These are phyloP conservation scores for Coranthus polyacanthus DNA, from an alignment of 2,797 vertebrate genomes.

Conservation along the genomic window DNA sequence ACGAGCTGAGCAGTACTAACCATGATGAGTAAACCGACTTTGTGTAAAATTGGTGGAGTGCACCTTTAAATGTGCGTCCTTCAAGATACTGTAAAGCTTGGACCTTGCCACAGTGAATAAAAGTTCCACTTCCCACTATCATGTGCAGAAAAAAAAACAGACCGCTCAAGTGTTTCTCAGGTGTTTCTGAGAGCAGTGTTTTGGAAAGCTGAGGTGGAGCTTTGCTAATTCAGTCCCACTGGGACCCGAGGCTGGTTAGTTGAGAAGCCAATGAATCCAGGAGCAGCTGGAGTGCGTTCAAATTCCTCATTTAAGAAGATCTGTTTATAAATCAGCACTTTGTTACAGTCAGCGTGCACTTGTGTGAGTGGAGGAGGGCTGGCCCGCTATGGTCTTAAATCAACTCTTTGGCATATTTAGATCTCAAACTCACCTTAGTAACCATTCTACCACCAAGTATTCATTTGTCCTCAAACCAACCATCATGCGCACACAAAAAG, in stretches of 20 bases:
- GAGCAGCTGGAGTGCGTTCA: slow-evolving; percentile 5
- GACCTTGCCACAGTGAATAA: background rate
- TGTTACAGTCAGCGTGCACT: background rate
- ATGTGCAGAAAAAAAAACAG: background rate
- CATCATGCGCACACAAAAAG: no score
- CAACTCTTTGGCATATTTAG: slow-evolving; percentile 10
- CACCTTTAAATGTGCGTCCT: no score
- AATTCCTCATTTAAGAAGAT: slow-evolving; percentile 13
- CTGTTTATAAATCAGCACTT: slow-evolving; percentile 18
- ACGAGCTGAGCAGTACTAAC: no score
- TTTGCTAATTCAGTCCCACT: slow-evolving; percentile 19
- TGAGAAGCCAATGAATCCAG: slow-evolving; percentile 5
- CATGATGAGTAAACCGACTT: no score
- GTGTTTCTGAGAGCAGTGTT: slow-evolving; percentile 5
- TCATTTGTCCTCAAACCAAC: no score
- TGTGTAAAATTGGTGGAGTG: no score
- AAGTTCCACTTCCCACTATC: background rate
- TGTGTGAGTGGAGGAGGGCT: background rate
- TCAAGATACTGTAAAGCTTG: background rate
- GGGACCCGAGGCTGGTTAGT: slow-evolving; percentile 6
- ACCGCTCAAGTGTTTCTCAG: slow-evolving; percentile 8
- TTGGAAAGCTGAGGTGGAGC: slow-evolving; percentile 1
- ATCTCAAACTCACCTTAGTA: no score
- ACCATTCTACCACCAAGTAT: no score
- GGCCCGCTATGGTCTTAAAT: background rate